phyloP scores from a whole-genome alignment of 2,797 vertebrate genomes.

The Atherinosoma microstoma region DNA sequence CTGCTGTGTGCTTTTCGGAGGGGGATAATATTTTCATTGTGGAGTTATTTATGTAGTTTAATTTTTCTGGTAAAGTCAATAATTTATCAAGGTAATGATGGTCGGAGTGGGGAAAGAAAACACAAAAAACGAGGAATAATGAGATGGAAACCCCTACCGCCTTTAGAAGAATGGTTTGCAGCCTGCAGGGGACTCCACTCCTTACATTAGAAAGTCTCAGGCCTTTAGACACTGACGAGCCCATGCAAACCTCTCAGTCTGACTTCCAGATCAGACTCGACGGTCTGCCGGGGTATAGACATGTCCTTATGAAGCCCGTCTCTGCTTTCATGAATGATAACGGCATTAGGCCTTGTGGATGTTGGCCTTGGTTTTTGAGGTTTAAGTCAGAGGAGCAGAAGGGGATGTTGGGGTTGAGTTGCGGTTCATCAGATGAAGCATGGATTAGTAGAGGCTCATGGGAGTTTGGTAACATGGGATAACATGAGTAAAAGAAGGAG shows the following conservation, averaged over 20 bases:
- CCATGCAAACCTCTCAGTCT: conserved; percentile 32
- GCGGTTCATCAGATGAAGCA: conserved; percentile 50
- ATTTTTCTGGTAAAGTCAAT: conserved; percentile 83
- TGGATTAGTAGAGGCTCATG: conserved; percentile 41
- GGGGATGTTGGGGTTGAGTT: conserved; percentile 54
- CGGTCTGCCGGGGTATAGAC: conserved; percentile 31
- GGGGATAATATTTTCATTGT: conserved; percentile 83
- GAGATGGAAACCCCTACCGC: conserved; percentile 63
- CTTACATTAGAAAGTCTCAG: conserved; percentile 42
- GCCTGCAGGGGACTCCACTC: conserved; percentile 40
- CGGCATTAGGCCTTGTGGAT: conserved; percentile 60
- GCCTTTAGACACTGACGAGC: conserved; percentile 40
- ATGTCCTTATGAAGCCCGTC: conserved; percentile 47
- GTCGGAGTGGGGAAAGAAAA: conserved; percentile 76
- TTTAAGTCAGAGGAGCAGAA: conserved; percentile 53
- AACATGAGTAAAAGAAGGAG: conserved; percentile 37
- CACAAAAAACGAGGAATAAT: conserved; percentile 71
- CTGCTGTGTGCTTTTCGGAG: conserved; percentile 72
- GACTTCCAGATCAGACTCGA: conserved; percentile 37
- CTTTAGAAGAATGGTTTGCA: conserved; percentile 47
- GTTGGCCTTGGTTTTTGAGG: conserved; percentile 60
- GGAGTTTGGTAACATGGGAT: conserved; percentile 46
- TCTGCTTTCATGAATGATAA: conserved; percentile 58
- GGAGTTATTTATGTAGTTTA: conserved; percentile 81
- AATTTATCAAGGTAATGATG: conserved; percentile 83